Conservation (phyloP, 2,888 invertebrate species). For the Girardia tigrina region DNA sequence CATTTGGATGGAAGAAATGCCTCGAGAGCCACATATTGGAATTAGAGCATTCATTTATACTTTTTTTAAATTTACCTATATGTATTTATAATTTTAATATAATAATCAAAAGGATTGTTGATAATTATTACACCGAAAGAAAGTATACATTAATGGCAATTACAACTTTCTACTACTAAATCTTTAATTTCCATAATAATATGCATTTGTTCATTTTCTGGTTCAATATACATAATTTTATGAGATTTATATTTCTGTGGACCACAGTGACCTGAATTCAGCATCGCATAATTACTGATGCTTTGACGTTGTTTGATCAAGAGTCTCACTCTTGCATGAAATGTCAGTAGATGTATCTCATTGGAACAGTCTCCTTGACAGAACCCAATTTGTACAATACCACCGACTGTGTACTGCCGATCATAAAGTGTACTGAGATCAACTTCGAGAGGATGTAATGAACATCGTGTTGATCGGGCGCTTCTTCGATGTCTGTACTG, state of each 20-base stretch:
- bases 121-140: too few species aligned
- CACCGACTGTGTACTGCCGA: conserved; percentile 4
- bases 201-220: conserved; percentile 23
- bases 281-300: background rate
- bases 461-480: background rate
- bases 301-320: background rate
- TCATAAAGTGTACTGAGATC: conserved; percentile 20
- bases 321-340: conserved; percentile 9
- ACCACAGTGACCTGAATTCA: background rate
- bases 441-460: background rate
- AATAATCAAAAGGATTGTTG: too few species aligned
- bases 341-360: background rate
- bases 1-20: too few species aligned
- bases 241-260: background rate
- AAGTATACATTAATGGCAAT: background rate
- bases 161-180: background rate
- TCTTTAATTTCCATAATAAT: background rate
- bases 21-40: too few species aligned
- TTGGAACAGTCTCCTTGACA: conserved; percentile 1
- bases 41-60: too few species aligned
- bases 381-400: background rate
- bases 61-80: too few species aligned
- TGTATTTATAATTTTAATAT: too few species aligned
- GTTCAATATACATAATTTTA: conserved; percentile 13
- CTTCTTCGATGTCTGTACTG: background rate